phyloP scores from a whole-genome alignment of 2,797 vertebrate species.

The Trichosurus vulpecula region DNA sequence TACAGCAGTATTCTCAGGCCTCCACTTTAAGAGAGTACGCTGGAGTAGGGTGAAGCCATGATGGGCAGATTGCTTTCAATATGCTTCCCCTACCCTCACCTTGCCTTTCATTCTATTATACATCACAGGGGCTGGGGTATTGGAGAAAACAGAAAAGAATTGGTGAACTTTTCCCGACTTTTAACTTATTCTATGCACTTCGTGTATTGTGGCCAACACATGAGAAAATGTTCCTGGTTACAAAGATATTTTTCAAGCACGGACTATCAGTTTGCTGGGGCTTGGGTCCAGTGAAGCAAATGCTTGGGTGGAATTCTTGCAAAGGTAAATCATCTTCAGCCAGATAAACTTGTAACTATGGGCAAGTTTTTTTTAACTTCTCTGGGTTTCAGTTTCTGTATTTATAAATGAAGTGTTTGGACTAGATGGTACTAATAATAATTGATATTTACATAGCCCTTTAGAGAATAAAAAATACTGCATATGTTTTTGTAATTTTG shows the following conservation, averaged over 20 bases:
- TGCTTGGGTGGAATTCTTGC: not conserved
- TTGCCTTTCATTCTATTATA: not conserved
- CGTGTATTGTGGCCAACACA: not conserved
- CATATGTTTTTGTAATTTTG: not conserved
- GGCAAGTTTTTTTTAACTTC: not conserved
- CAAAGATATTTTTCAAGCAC: no score
- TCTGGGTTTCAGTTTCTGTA: not conserved
- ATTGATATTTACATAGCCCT: not conserved
- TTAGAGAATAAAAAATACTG: not conserved
- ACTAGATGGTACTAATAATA: not conserved
- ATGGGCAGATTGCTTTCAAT: not conserved
- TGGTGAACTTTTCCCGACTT: not conserved
- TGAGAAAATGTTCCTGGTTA: not conserved
- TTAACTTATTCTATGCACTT: not conserved
- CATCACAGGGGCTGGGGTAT: not conserved
- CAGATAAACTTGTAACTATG: not conserved
- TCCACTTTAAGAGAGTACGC: not conserved
- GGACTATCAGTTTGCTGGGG: not conserved
- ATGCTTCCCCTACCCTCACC: not conserved
- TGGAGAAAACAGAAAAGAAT: not conserved
- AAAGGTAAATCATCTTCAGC: not conserved
- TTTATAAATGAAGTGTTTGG: not conserved
- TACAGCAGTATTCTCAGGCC: not conserved
- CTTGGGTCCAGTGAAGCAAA: not conserved
- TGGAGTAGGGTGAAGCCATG: not conserved